Percentiles rank a stretch among this genome's conserved stretches.
phyloP scores from a whole-genome alignment of 2,113 vertebrate genomes.

The Malurus melanocephalus region DNA sequence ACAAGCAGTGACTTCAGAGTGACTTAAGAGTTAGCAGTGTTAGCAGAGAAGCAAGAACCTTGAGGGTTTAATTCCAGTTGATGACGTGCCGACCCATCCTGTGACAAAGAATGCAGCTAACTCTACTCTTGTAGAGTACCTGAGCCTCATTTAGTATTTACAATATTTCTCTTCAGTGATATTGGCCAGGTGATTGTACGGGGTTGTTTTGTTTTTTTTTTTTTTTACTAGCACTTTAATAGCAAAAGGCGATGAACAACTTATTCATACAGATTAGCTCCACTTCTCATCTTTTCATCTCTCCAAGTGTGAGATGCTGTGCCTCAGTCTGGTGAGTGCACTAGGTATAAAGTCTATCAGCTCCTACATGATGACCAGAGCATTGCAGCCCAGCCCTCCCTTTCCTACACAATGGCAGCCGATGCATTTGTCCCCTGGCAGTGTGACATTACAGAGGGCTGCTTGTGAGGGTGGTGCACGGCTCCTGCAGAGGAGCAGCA shows the following conservation, averaged over 20 bases:
- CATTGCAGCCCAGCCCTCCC: background rate
- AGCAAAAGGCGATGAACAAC: background rate
- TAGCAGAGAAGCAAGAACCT: background rate
- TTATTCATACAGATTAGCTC: background rate
- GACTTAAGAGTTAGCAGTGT: background rate
- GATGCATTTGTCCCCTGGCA: background rate
- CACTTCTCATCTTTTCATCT: background rate
- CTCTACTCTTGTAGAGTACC: background rate
- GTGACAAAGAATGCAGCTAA: background rate
- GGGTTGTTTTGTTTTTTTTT: too few species aligned
- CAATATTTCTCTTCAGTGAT: background rate
- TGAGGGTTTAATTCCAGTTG: background rate
- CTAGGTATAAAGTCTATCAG: background rate
- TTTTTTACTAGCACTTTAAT: background rate
- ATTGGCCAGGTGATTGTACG: background rate
- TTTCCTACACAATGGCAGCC: background rate
- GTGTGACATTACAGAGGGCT: background rate
- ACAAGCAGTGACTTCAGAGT: background rate
- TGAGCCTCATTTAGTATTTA: background rate
- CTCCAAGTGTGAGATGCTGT: background rate
- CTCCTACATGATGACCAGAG: rapidly evolving
- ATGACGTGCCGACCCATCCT: rapidly evolving
- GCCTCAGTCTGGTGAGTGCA: background rate
- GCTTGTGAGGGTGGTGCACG: background rate
- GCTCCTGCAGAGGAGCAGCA: background rate